Evolutionary conservation across 2,888 invertebrate genomes (phyloP).

Genomic region (Ischnura elegans): DNA sequence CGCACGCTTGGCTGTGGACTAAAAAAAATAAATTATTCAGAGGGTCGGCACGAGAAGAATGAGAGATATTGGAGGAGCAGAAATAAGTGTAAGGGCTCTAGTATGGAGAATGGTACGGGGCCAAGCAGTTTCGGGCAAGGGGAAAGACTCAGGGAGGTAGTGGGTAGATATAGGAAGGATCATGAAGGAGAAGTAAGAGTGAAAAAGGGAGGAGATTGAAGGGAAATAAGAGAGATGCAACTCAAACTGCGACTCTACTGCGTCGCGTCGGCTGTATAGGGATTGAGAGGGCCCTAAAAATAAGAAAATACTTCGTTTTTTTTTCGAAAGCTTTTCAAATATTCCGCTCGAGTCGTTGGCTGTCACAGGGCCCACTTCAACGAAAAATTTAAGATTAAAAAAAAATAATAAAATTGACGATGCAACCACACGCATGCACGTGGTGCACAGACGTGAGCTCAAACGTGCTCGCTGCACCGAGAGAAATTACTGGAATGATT

Average conservation of each 20-base stretch:
- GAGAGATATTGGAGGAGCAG: too few species aligned
- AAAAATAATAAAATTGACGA: background rate
- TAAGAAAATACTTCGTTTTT: background rate
- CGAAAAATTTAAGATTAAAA: background rate
- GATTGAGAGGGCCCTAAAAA: background rate
- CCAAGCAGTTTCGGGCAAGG: too few species aligned
- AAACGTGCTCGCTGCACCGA: background rate
- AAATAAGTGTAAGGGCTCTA: too few species aligned
- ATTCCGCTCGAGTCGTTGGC: conserved; percentile 15
- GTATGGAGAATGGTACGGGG: too few species aligned
- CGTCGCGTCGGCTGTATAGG: background rate
- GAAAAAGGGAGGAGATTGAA: too few species aligned
- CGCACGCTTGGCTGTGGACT: background rate
- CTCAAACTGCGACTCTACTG: background rate
- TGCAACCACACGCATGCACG: conserved; percentile 13
- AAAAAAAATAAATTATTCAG: too few species aligned
- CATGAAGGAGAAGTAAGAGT: too few species aligned
- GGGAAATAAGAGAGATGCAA: too few species aligned
- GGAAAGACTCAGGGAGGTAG: too few species aligned
- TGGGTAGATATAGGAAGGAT: background rate
- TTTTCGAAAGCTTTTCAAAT: conserved; percentile 16
- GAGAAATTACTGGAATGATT: background rate
- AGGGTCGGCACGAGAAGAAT: too few species aligned
- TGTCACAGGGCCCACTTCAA: background rate
- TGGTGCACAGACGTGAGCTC: background rate